Evolutionary conservation across 2,113 vertebrate species (phyloP).

Genomic region (Nymphicus hollandicus): DNA sequence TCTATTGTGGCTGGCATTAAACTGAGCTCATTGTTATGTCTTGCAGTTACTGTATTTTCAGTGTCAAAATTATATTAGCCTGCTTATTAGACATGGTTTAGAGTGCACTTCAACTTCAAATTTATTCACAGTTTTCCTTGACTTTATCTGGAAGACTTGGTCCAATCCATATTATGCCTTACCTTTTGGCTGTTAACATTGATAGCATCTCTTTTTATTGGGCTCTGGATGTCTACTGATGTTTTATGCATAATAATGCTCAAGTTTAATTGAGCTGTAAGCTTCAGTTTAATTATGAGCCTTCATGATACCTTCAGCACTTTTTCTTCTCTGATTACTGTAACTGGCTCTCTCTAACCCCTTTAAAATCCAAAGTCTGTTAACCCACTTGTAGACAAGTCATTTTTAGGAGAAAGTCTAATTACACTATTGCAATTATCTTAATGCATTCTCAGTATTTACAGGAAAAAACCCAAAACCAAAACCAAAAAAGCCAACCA

Average conservation of each 20-base stretch:
- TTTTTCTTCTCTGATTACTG: slow-evolving; percentile 73
- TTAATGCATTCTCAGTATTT: slow-evolving; percentile 61
- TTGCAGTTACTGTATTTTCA: not conserved
- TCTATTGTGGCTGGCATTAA: slow-evolving; percentile 4
- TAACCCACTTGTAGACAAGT: slow-evolving; percentile 59
- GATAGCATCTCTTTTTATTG: slow-evolving; percentile 67
- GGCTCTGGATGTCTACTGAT: slow-evolving; percentile 67
- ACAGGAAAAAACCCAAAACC: not conserved
- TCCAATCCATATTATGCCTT: slow-evolving; percentile 41
- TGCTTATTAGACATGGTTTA: not conserved
- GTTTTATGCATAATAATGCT: slow-evolving; percentile 76
- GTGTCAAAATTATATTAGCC: not conserved
- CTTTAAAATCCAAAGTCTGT: slow-evolving; percentile 69
- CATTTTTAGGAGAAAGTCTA: slow-evolving; percentile 67
- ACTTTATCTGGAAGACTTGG: slow-evolving; percentile 21
- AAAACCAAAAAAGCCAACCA: not conserved
- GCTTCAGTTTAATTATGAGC: slow-evolving; percentile 78
- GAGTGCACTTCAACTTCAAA: not conserved
- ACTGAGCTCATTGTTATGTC: not conserved
- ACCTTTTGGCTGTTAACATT: slow-evolving; percentile 64
- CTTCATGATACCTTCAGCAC: slow-evolving; percentile 70
- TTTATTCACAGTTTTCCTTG: slow-evolving; percentile 44
- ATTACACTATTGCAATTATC: slow-evolving; percentile 63
- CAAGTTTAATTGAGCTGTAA: slow-evolving; percentile 78
- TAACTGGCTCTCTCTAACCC: slow-evolving; percentile 60